Base-by-base conservation (phyloP, 2,888 invertebrate species). In the Ganaspis brasiliensis region DNA sequence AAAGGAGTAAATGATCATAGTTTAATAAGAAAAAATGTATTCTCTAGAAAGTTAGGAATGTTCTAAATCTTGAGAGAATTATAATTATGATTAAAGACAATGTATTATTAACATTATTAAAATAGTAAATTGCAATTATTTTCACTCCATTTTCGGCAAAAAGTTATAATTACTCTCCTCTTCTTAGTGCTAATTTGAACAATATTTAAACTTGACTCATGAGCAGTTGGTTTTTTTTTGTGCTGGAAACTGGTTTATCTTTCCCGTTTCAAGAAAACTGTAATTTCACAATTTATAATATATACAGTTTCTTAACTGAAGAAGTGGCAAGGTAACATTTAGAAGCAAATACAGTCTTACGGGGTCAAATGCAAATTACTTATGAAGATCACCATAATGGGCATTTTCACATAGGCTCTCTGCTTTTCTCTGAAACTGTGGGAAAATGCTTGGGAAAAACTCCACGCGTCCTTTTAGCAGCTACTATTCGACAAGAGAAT, bases 321-420 rank as follows among this genome's bases (percentile, higher is more conserved):
- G 19, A 16, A 61, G 61, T 5, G 16, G 16, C 59, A 31, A 40
- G 10, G 37, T 37, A 37, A 35, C 37, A 61, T 61, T 61, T 61
- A 61, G 35, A 61, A 35, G 35, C 35, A 19, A 37, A 63, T 63
- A 67, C n/a, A 45, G 67, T 67, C n/a, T 67, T 49, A 14, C 24
- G 67, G 14, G 67, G 45, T 67, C 67, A 67, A 45, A 67, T 67
- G 45, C 26, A 67, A 67, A 67, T 45, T 37, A n/a, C 19, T 63
- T 70, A 24, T 73, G 77, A 78, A 74, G 79, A 81, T 76, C 76
- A 45, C 57, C 55, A 72, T 80, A 82, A 80, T 79, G 79, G 79
- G 76, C 78, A 80, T 82, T 80, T 80, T 82, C 79, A 76, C 80
- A 74, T 55, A 76, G 70, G 72, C 78, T 81, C 75, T 75, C 79